Percentiles rank a stretch among this genome's conserved stretches.
phyloP scores from a whole-genome alignment of 1,140 invertebrate species.

The Drosophila bocqueti region DNA sequence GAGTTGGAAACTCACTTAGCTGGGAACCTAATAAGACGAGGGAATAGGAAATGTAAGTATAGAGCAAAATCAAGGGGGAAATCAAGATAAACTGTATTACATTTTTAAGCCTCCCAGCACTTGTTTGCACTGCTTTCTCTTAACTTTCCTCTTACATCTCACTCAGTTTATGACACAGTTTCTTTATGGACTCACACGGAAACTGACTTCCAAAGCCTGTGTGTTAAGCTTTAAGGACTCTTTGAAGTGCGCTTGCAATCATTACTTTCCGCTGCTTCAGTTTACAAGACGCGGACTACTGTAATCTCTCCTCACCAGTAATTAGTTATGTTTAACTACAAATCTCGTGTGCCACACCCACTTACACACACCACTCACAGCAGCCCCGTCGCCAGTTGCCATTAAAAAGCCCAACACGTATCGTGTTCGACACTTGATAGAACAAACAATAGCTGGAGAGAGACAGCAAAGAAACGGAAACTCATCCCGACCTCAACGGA shows the following conservation, averaged over 20 bases:
- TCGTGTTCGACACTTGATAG: constrained; percentile 60
- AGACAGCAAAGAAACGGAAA: constrained; percentile 21
- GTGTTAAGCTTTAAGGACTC: constrained; percentile 8
- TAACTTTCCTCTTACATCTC: not conserved
- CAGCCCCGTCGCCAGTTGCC: constrained; percentile 18
- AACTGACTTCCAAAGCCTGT: not conserved
- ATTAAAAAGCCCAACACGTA: constrained; percentile 75
- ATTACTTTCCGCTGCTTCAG: not conserved
- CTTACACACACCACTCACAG: not conserved
- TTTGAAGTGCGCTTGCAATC: constrained; percentile 7
- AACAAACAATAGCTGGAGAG: constrained; percentile 35
- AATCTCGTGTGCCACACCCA: constrained; percentile 14
- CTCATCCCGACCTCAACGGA: constrained; percentile 32
- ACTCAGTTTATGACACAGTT: not conserved
- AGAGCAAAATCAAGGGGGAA: not conserved
- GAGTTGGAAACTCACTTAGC: constrained; percentile 25
- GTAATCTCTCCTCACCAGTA: constrained; percentile 27
- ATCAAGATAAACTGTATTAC: not conserved
- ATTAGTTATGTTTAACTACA: constrained; percentile 54
- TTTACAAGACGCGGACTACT: constrained; percentile 9
- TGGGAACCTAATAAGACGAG: not conserved
- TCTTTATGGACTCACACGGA: not conserved
- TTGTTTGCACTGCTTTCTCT: not conserved
- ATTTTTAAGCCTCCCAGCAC: not conserved
- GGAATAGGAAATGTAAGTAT: constrained; percentile 16